These are phyloP conservation scores for Lepidotrigona ventralis DNA, from an alignment of 1,140 invertebrate species.

Conservation along the genomic window DNA sequence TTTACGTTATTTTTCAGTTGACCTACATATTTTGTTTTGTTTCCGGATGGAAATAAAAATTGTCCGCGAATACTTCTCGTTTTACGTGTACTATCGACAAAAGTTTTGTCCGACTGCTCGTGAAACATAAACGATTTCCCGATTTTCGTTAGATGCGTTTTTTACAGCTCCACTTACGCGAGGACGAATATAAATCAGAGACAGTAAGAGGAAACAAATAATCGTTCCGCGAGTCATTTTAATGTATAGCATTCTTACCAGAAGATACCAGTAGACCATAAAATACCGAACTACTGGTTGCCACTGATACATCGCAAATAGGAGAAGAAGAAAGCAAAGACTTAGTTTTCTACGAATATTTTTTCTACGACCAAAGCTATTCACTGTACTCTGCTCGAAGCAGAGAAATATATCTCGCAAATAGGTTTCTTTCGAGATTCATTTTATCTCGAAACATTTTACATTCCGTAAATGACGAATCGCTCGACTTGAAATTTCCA, in stretches of 20 bases:
- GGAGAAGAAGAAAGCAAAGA: not conserved
- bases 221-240: slow-evolving; percentile 30
- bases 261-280: slow-evolving; percentile 49
- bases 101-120: not conserved
- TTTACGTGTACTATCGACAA: not conserved
- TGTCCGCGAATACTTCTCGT: not conserved
- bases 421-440: not conserved
- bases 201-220: slow-evolving; percentile 38
- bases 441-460: no score
- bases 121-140: not conserved
- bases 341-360: not conserved
- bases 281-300: slow-evolving; percentile 36
- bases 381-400: not conserved
- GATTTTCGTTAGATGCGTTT: slow-evolving; percentile 15
- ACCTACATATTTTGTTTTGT: not conserved
- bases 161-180: slow-evolving; percentile 25
- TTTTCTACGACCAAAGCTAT: not conserved
- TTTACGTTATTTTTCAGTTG: not conserved
- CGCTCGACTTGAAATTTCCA: no score
- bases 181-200: slow-evolving; percentile 28
- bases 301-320: slow-evolving; percentile 22
- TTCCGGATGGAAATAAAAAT: not conserved
- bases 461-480: no score
- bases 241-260: slow-evolving; percentile 13
- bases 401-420: not conserved